Evolutionary conservation across 53 echinoderm and acorn worm species (phyloP).

Genomic region (Hippasteria phrygiana): DNA sequence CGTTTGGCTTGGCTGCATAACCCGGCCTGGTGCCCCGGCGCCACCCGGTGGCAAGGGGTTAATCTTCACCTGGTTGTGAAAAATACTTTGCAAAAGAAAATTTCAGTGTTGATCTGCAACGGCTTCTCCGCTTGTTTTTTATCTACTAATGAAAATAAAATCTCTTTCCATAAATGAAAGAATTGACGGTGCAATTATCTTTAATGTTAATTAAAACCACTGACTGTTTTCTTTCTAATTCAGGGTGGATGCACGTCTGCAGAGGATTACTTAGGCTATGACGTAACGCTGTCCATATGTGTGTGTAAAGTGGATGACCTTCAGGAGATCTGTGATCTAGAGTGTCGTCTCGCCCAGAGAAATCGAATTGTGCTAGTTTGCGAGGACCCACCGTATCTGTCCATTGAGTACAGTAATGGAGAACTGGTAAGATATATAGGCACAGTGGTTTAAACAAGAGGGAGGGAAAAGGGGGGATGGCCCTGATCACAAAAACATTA

Average conservation of each 20-base stretch:
- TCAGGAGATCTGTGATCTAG: conserved; percentile 89
- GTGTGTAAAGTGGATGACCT: conserved; percentile 88
- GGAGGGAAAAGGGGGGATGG: neutral
- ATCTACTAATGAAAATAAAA: too few relatives aligned
- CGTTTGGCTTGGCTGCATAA: too few relatives aligned
- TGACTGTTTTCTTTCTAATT: neutral
- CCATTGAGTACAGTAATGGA: conserved; percentile 69
- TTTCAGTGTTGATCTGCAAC: too few relatives aligned
- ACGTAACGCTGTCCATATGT: conserved; percentile 81
- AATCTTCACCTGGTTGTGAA: too few relatives aligned
- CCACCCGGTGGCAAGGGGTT: too few relatives aligned
- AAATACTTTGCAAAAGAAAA: too few relatives aligned
- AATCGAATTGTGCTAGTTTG: conserved; percentile 89
- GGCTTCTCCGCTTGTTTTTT: too few relatives aligned
- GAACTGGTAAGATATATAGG: conserved; percentile 46
- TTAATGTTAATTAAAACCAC: neutral
- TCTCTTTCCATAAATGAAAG: too few relatives aligned
- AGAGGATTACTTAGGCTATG: conserved; percentile 85
- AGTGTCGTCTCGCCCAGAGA: conserved; percentile 88
- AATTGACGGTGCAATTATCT: neutral
- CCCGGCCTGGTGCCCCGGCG: too few relatives aligned
- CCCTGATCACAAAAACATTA: too few relatives aligned
- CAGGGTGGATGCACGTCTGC: conserved; percentile 75
- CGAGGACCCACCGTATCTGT: conserved; percentile 84
- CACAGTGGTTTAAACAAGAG: too few relatives aligned